phyloP scores from a whole-genome alignment of 1,140 invertebrate species.

The Zaprionus ghesquierei region DNA sequence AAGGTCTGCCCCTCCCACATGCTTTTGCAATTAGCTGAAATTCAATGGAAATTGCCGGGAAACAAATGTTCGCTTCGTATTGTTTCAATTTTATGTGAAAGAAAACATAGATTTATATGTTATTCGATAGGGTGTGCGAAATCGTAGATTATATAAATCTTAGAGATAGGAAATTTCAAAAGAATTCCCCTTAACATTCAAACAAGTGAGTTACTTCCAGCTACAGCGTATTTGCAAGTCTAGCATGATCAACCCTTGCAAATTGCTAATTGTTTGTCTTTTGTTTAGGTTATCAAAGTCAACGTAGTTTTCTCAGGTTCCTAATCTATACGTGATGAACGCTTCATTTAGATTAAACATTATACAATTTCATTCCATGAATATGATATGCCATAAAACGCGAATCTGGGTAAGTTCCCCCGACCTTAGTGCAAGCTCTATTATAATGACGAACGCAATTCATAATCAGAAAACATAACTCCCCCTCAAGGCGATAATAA shows the following conservation, averaged over 20 bases:
- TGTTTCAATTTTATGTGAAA: neutral
- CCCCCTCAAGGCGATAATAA: neutral
- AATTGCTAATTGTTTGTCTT: neutral
- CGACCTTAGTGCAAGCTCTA: neutral
- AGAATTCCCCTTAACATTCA: no score
- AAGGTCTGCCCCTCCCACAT: slow-evolving; percentile 1
- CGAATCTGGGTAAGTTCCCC: neutral
- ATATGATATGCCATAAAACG: slow-evolving; percentile 1
- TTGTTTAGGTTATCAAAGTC: slow-evolving; percentile 4
- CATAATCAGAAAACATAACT: neutral
- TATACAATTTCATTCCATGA: neutral
- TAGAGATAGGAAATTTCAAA: no score
- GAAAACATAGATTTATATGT: neutral
- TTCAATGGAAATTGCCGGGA: neutral
- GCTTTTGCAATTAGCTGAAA: slow-evolving; percentile 1
- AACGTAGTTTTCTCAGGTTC: slow-evolving; percentile 17
- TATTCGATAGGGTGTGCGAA: neutral
- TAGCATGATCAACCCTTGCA: neutral
- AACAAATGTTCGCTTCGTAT: neutral
- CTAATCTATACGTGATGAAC: slow-evolving; percentile 18
- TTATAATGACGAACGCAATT: neutral
- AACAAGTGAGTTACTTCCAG: no score
- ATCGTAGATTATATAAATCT: no score
- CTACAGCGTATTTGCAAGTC: neutral
- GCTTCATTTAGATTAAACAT: slow-evolving; percentile 15